Base-by-base conservation (phyloP, 1,140 invertebrate genomes). In the Drosophila biarmipes region DNA sequence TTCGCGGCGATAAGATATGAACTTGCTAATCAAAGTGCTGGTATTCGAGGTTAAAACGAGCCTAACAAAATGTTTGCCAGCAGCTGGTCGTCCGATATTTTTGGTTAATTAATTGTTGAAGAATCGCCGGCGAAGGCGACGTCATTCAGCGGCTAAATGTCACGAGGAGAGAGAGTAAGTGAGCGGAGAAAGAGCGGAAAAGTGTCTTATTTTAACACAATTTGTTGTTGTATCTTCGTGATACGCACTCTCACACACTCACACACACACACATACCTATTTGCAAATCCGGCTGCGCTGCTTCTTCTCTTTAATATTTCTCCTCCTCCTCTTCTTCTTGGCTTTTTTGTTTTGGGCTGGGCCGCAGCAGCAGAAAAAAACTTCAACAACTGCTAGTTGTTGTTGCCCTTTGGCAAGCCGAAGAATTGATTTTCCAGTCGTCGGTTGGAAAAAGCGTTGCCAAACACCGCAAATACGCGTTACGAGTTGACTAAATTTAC, bases 381-480 rank as follows among this genome's bases (percentile, higher is more conserved):
- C 40, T 49, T 67, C 63, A 86, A 84, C 81, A 86, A 86, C 78
- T 81, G 78, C 82, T 82, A 72, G 56, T 82, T 61, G 57, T 73
- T 64, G 75, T 66, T 86, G 67, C 55, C 63, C 68, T 67, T 87
- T 62, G 78, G 67, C 82, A 78, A 71, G 58, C 63, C 73, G 53
- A 73, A 67, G 64, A 89, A 89, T 89, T 89, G 85, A 89, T 89
- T 89, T 89, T 89, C 73, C 85, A 89, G 76, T 61, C 71, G 75
- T 61, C 58, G 56, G 62, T 73, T 66, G 54, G 71, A 68, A 56
- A 77, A 90, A 77, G 76, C 71, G 66, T 64, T 84, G 48, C 58
- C 59, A 63, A 77, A 55, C 52, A 46, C 66, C 81, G 78, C 78
- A 87, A 87, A 79, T 86, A 78, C 64, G 57, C 66, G 54, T 77